Percentiles rank a stretch among this genome's conserved stretches.
phyloP scores from a whole-genome alignment of 2,113 vertebrate genomes.

The Pitta sordida region DNA sequence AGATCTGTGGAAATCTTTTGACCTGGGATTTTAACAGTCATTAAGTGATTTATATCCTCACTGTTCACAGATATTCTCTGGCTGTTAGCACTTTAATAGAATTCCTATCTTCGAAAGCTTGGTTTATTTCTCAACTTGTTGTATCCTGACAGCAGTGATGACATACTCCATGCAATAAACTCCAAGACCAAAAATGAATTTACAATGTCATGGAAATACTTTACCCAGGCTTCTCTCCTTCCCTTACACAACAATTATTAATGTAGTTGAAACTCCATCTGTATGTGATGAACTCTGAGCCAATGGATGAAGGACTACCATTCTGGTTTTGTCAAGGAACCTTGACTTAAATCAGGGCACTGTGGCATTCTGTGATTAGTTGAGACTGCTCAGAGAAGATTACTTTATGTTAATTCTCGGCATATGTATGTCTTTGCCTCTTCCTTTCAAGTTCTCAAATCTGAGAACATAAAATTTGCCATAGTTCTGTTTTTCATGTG shows the following conservation, averaged over 20 bases:
- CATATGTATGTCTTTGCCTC: not conserved
- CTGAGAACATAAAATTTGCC: not conserved
- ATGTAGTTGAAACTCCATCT: not conserved
- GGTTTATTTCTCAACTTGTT: conserved; percentile 1
- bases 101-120: not conserved
- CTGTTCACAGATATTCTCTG: not conserved
- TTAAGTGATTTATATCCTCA: not conserved
- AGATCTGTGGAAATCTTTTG: not conserved
- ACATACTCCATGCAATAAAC: not conserved
- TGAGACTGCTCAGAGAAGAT: not conserved
- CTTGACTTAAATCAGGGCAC: not conserved
- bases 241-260: not conserved
- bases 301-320: not conserved
- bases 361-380: not conserved
- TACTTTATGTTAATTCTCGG: not conserved
- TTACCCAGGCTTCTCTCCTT: not conserved
- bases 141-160: not conserved
- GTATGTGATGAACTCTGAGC: not conserved
- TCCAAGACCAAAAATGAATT: not conserved
- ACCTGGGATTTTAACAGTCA: not conserved
- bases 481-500: not conserved
- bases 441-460: not conserved
- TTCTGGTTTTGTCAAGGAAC: not conserved
- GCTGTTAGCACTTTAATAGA: conserved; percentile 1
- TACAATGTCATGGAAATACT: not conserved